These are phyloP conservation scores for Syrmaticus mikado DNA, from an alignment of 2,113 vertebrate species.

Conservation along the genomic window DNA sequence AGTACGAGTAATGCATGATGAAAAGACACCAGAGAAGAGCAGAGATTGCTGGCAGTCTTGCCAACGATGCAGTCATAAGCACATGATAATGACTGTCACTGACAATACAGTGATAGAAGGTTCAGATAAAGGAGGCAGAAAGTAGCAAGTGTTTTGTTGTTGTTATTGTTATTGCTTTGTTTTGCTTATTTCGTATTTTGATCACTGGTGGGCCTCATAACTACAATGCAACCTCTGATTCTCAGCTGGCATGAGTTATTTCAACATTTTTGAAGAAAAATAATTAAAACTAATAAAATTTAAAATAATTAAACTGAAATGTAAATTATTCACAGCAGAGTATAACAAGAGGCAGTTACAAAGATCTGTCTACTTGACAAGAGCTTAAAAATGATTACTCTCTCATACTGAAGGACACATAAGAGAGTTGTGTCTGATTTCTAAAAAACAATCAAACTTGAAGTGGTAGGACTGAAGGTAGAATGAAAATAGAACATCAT, in stretches of 20 bases:
- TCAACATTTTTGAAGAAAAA: neutral
- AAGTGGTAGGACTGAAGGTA: neutral
- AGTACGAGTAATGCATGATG: neutral
- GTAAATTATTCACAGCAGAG: neutral
- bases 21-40: neutral
- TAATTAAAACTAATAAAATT: neutral
- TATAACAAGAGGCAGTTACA: neutral
- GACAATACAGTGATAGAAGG: neutral
- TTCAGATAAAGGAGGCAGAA: neutral
- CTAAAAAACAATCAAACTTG: neutral
- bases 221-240: neutral
- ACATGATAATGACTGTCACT: rapidly evolving
- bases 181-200: neutral
- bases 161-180: neutral
- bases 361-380: neutral
- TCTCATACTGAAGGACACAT: neutral
- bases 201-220: neutral
- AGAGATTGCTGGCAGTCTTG: neutral
- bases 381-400: neutral
- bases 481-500: neutral
- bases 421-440: neutral
- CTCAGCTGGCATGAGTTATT: neutral
- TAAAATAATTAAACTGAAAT: neutral
- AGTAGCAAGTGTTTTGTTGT: neutral
- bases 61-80: neutral